Base-by-base conservation (phyloP, 2,797 vertebrate genomes). In the Pseudochromis fuscus region DNA sequence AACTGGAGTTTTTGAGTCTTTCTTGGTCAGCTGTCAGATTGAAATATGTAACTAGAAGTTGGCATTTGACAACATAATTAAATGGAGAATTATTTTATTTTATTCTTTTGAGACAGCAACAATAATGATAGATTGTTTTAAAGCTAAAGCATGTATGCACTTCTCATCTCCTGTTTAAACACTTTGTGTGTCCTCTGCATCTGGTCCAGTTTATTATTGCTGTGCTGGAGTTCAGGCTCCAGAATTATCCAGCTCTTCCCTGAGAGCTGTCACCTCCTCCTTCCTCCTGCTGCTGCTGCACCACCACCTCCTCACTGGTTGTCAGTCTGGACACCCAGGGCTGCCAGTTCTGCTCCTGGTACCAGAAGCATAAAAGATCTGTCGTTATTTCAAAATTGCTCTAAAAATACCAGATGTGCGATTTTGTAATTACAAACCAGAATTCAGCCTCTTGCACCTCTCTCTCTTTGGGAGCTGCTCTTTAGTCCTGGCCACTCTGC, bases 341-440 rank as follows among this genome's bases (percentile, higher is more conserved):
- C 46, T 74, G 48, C 48, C 56, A 76, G 19, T 58, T 63, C 38
- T 66, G 30, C 51, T 61, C 42, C 35, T 69, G 67, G 19, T 40
- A 19, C 67, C 37, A 13, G 11, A 60, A 53, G 6, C 48, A 77
- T 69, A 19, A 75, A 67, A 61, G 37, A 13, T 57, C 16, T 40
- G 4, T 46, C 48, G 38, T n/a, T 66, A 42, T 75, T 71, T 63
- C 7, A 59, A 25, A 19, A 62, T 70, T 50, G n/a, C 33, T 48
- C 38, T 60, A 44, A 66, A 64, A 61, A 68, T 35, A 58, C 21
- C 13, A 28, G 30, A 6, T 66, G 28, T 53, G 35, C 67, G 10
- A 72, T 73, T 82, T 61, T 31, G 48, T 75, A 58, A 74, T 77
- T 75, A 66, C 56, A 11, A 64, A 58, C 52, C 21, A 58, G n/a